These are phyloP conservation scores for Enteromius treurensis DNA, from an alignment of 2,797 vertebrate genomes.

Conservation along the genomic window DNA sequence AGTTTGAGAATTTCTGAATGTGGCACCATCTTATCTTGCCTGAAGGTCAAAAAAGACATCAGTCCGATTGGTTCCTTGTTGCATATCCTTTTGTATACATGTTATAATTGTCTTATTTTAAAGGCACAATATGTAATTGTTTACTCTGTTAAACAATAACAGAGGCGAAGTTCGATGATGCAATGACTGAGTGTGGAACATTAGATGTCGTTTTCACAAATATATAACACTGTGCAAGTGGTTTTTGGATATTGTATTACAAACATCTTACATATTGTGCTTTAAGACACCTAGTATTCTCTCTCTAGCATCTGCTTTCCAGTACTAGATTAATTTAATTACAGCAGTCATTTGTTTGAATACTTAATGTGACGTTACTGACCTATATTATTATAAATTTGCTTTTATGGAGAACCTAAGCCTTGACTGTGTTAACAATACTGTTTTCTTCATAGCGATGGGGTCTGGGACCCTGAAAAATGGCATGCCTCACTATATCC, in stretches of 20 bases:
- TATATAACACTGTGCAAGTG: no score
- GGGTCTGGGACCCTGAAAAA: conserved; percentile 98
- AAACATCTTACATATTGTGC: no score
- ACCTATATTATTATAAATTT: background rate
- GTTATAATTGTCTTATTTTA: background rate
- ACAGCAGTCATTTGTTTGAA: background rate
- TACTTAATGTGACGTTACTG: background rate
- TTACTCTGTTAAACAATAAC: no score
- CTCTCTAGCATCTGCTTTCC: background rate
- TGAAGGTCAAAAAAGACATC: background rate
- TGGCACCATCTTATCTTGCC: background rate
- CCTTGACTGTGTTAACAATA: conserved; percentile 12
- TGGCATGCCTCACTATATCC: conserved; percentile 98
- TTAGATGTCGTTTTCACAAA: no score
- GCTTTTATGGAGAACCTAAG: background rate
- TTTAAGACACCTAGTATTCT: background rate
- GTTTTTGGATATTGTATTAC: no score
- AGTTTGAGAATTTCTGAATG: background rate
- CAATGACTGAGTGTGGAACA: no score
- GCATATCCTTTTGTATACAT: background rate
- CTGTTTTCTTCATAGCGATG: conserved; percentile 80
- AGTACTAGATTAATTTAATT: background rate
- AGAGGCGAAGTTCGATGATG: no score
- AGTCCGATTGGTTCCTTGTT: background rate
- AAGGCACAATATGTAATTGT: no score